Conservation (phyloP, 2,113 vertebrate genomes). For the Oncorhynchus keta region DNA sequence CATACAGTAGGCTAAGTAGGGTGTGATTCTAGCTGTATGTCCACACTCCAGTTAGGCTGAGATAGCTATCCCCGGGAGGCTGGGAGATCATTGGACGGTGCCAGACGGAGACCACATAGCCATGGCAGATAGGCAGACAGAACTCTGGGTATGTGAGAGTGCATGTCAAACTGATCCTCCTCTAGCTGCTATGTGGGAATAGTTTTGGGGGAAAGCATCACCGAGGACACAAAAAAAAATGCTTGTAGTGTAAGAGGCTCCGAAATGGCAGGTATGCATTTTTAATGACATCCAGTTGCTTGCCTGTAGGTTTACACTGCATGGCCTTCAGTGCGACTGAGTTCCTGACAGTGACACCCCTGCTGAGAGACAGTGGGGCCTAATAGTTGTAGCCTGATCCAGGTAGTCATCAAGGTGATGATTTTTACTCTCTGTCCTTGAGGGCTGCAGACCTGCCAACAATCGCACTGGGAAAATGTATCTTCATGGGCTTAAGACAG, state of each 20-base stretch:
- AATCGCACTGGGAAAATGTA: conserved; percentile 43
- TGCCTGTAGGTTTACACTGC: conserved; percentile 4
- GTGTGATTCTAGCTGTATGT: too few species aligned
- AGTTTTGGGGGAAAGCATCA: neutral
- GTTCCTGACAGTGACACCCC: conserved; percentile 1
- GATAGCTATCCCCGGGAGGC: too few species aligned
- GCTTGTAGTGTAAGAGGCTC: neutral
- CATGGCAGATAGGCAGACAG: too few species aligned
- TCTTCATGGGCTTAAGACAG: conserved; percentile 47
- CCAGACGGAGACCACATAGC: too few species aligned
- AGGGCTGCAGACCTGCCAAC: conserved; percentile 27
- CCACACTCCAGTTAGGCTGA: too few species aligned
- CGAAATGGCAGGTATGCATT: conserved; percentile 46
- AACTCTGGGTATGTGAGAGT: too few species aligned
- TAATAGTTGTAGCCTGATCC: neutral
- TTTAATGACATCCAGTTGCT: conserved; percentile 40
- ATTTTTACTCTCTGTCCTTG: conserved; percentile 40
- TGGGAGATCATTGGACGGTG: too few species aligned
- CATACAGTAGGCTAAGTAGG: too few species aligned
- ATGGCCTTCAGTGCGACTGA: conserved; percentile 7
- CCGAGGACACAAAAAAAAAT: too few species aligned
- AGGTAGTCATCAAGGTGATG: conserved; percentile 13
- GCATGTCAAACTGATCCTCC: neutral
- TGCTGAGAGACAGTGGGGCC: neutral
- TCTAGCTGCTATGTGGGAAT: neutral